Evolutionary conservation across 2,888 invertebrate species (phyloP), one percentile per base, ranked within the genome.

Genomic region (Cerastis leucographa): DNA sequence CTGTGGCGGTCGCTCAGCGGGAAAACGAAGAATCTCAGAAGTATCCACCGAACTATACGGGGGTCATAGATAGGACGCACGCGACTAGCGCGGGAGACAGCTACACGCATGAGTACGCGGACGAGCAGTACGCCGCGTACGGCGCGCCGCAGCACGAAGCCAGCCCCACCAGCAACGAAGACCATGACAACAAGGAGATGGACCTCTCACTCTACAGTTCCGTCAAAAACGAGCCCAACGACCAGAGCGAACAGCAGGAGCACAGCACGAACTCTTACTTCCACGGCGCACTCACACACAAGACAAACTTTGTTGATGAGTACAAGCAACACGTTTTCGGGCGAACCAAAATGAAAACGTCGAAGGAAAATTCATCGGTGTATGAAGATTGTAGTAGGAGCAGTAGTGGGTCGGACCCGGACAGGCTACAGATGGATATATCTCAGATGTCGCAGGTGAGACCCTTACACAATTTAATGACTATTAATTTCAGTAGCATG

Each of bases 351-450:
- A 88, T 91, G 74, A 94, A 94, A 88, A 86, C 90, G 42, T 85
- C 92, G 35, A 95, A 96, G 84, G 97, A 97, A 78, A 97, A 95
- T 84, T 92, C 97, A 71, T 95, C 96, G 49, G 96, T 96, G 74
- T 97, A 96, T 82, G 97, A 97, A 85, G 97, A 97, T 65, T 97
- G 97, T 90, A 97, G 97, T 89, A 97, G 97, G 84, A 98, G 97
- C 92, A 98, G 98, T 92, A 97, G 97, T 91, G 97, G 97, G 85
- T 98, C 98, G 0, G 98, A 98, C 95, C 98, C 98, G 3, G 98
- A 98, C 87, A 96, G 98, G 88, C 94, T 98, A 88, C 98, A 98
- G 90, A 98, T 98, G 94, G 98, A 98, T 92, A 97, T 97, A 86
- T 96, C 96, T 44, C 96, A 96, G 90, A 94, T 96, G 94, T 96